These are phyloP conservation scores for Stichodactyla mertensii DNA, from an alignment of 64 coral and sea anemone genomes.

Conservation along the genomic window DNA sequence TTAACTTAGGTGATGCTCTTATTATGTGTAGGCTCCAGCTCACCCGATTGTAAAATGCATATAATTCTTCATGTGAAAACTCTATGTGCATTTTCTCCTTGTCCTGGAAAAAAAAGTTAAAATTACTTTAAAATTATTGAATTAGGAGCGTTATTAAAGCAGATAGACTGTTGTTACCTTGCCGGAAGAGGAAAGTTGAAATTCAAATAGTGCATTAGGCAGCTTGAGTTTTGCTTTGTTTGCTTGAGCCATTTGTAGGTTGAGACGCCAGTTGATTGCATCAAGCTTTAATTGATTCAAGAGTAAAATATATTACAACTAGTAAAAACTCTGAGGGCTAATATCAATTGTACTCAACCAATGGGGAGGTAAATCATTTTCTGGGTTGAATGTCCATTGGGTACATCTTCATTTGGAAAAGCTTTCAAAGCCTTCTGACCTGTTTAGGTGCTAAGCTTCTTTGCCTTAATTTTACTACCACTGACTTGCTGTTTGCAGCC, in stretches of 20 bases:
- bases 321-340: no score
- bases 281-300: constrained; percentile 54
- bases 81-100: constrained; percentile 80
- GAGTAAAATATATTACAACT: neutral
- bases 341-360: no score
- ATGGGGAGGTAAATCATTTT: neutral
- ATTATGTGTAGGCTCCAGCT: neutral
- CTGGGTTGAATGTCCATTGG: no score
- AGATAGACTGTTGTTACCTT: constrained; percentile 30
- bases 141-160: neutral
- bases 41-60: constrained; percentile 94
- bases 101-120: neutral
- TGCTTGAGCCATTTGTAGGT: constrained; percentile 94
- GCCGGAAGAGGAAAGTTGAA: constrained; percentile 64
- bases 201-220: constrained; percentile 92
- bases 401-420: neutral
- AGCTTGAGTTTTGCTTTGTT: constrained; percentile 88
- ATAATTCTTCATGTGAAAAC: constrained; percentile 95
- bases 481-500: constrained; percentile 74
- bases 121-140: neutral
- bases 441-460: constrained; percentile 81
- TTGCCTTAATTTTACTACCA: constrained; percentile 74
- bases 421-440: constrained; percentile 14
- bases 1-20: no score
- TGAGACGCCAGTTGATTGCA: constrained; percentile 83